Conservation (phyloP, 2,113 vertebrate genomes). For the Oryzias woworae region DNA sequence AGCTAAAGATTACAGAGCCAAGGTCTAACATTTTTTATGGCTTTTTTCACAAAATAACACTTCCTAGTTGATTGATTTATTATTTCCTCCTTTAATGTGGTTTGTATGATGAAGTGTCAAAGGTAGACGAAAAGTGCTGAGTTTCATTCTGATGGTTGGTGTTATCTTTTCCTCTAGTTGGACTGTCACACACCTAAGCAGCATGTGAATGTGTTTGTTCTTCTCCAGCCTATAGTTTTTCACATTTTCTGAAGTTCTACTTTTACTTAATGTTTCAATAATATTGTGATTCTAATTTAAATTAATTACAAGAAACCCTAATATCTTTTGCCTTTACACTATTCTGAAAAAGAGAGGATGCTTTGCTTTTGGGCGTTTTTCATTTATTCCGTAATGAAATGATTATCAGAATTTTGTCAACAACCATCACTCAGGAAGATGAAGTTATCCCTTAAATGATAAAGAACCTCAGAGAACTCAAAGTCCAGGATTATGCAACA, state of each 20-base stretch:
- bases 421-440: not conserved
- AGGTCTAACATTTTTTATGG: constrained; percentile 1
- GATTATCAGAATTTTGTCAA: constrained; percentile 2
- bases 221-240: not conserved
- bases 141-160: constrained; percentile 5
- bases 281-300: no score
- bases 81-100: constrained; percentile 53
- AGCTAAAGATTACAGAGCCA: constrained; percentile 6
- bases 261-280: not conserved
- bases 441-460: constrained; percentile 14
- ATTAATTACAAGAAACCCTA: no score
- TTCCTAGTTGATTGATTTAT: constrained; percentile 9
- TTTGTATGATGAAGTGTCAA: constrained; percentile 40
- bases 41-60: constrained; percentile 1
- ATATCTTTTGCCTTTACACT: no score
- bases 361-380: not conserved
- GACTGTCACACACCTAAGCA: not conserved
- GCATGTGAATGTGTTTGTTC: constrained; percentile 21
- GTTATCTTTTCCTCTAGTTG: constrained; percentile 4
- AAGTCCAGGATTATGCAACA: constrained; percentile 32
- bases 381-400: constrained; percentile 8
- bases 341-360: no score
- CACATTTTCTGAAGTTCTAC: not conserved
- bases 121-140: constrained; percentile 34
- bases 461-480: constrained; percentile 32